phyloP scores from a whole-genome alignment of 2,797 vertebrate genomes.

The Spinus olivaceus region DNA sequence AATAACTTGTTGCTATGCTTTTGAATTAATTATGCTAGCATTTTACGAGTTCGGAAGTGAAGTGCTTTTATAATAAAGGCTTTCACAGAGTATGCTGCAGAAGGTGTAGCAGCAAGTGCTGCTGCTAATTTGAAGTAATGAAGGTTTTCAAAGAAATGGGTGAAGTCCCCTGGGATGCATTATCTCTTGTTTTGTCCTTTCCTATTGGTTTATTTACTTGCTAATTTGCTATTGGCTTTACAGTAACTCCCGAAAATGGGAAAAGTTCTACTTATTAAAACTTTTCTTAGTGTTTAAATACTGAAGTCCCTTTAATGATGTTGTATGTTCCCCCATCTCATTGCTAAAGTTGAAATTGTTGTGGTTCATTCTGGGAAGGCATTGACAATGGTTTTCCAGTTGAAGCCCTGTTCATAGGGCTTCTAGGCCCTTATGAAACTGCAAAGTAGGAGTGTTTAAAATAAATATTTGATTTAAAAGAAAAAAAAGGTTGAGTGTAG shows the following conservation, averaged over 20 bases:
- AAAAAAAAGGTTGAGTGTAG: not conserved
- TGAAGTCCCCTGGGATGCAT: not conserved
- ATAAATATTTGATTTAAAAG: not conserved
- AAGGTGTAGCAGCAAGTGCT: not conserved
- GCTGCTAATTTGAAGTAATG: not conserved
- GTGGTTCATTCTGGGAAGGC: not conserved
- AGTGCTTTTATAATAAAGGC: not conserved
- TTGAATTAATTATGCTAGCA: not conserved
- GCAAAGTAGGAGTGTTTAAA: not conserved
- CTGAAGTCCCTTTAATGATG: not conserved
- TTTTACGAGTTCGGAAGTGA: not conserved
- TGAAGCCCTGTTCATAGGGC: not conserved
- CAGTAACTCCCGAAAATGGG: not conserved
- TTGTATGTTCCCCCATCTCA: not conserved
- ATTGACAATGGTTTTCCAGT: not conserved
- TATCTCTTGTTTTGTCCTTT: not conserved
- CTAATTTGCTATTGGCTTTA: not conserved
- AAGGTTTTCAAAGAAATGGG: not conserved
- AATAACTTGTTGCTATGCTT: not conserved
- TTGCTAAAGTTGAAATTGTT: not conserved
- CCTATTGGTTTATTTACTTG: not conserved
- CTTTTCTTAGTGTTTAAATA: not conserved
- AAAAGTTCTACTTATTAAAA: not conserved
- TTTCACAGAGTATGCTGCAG: not conserved
- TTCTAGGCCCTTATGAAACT: not conserved